Evolutionary conservation across 2,888 invertebrate genomes (phyloP), one percentile per base, ranked within the genome.

Genomic region (Camptogramma bilineatum): DNA sequence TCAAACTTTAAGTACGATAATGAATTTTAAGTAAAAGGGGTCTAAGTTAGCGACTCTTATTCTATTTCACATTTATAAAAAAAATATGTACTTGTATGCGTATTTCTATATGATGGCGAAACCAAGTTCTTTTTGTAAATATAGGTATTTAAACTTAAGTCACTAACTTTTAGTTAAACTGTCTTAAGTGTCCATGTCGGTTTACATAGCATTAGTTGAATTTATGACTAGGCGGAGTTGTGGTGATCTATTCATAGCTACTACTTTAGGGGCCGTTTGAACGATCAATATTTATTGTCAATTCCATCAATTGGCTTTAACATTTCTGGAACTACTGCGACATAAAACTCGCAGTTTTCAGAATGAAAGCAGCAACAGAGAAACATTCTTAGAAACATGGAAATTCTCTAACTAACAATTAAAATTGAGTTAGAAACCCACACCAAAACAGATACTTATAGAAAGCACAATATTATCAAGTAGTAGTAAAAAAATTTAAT

Each of bases 201-300:
- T 46, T 51, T 52, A 39, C 31, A 34, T 51, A 44, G 8, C 28
- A 52, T 17, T 48, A 63, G 68, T 44, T 52, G 17, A 72, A 65
- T 66, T 57, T 48, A 17, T 84, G 90, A 91, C 91, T 91, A 91
- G 91, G 90, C 91, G 90, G 90, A 87, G 84, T 82, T 69, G 82
- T 85, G 83, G 82, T 79, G 76, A 76, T 78, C 51, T 64, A 44
- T 69, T 68, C 70, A 47, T 74, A 77, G 19, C 24, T 28, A 52
- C 17, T 59, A 31, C 13, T 47, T 58, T 52, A 31, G 19, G 28
- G 2, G 13, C 24, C 18, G 19, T 55, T 46, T 31, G 8, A 8
- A 34, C 39, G 48, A 21, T 56, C 56, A 56, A 56, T 55, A 47
- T 55, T 44, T 48, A 48, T 34, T 54, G 54, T 24, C 44, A 44